Evolutionary conservation across 2,797 vertebrate species (phyloP).

Genomic region (Micromesistius poutassou): DNA sequence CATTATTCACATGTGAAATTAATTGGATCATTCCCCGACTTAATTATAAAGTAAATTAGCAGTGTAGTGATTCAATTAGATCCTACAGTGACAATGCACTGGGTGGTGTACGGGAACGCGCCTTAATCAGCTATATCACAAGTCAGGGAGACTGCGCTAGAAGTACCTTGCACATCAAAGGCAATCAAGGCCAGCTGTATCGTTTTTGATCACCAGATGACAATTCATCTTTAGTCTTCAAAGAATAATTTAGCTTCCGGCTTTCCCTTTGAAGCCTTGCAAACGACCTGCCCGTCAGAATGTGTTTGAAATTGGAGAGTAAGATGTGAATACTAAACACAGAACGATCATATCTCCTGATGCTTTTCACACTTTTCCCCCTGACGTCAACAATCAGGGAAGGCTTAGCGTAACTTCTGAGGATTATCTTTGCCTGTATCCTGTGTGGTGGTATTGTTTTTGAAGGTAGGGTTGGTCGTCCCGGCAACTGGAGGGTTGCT

Average conservation of each 20-base stretch:
- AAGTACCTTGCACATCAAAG: conserved; percentile 57
- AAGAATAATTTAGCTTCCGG: conserved; percentile 67
- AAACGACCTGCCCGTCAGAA: conserved; percentile 48
- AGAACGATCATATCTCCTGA: no score
- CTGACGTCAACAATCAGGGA: neutral
- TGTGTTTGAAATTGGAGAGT: conserved; percentile 55
- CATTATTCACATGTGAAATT: conserved; percentile 1
- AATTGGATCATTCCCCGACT: neutral
- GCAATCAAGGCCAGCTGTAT: conserved; percentile 48
- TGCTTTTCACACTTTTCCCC: neutral
- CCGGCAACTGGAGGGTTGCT: neutral
- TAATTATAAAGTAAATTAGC: neutral
- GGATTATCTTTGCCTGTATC: neutral
- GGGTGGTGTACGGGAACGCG: neutral
- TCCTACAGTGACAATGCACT: neutral
- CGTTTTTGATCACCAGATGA: conserved; percentile 69
- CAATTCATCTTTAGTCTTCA: conserved; percentile 69
- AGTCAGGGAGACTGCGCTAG: neutral
- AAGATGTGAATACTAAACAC: conserved; percentile 35
- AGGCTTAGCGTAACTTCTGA: neutral
- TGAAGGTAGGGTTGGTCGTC: neutral
- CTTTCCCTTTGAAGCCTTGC: conserved; percentile 53
- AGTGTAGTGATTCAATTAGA: conserved; percentile 5
- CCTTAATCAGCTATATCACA: neutral
- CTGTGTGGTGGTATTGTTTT: no score